A percentile compares a stretch with the other conserved stretches of the same genome.
These are phyloP conservation scores for Hirtodrosophila cameraria DNA, from an alignment of 2,888 invertebrate genomes.

Conservation along the genomic window DNA sequence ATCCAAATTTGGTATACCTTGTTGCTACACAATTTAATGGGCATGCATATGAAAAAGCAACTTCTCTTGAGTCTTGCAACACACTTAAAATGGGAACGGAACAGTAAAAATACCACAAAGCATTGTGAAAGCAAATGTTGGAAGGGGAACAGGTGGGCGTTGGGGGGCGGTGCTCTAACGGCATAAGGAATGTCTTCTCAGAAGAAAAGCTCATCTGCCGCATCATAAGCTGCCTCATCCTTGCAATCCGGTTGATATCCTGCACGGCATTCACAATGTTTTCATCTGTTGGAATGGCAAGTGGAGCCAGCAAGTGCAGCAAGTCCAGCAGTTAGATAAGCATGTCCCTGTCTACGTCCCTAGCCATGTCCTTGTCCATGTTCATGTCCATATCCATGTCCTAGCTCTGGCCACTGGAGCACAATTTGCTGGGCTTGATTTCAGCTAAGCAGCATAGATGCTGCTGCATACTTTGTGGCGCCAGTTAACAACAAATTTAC, in stretches of 20 bases:
- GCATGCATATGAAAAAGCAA: constrained; percentile 21
- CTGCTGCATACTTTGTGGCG: constrained; percentile 28
- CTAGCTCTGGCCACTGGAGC: not conserved
- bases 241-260: not conserved
- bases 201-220: constrained; percentile 8
- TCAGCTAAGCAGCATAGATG: constrained; percentile 19
- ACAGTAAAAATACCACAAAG: constrained; percentile 40
- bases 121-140: constrained; percentile 4
- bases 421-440: constrained; percentile 11
- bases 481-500: constrained; percentile 45
- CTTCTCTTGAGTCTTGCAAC: constrained; percentile 41
- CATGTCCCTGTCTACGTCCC: constrained; percentile 4
- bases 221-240: not conserved
- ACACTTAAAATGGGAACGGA: constrained; percentile 33
- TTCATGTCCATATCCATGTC: not conserved
- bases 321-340: constrained; percentile 30
- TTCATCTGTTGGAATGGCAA: constrained; percentile 22
- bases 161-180: not conserved
- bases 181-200: constrained; percentile 1
- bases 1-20: too few species aligned
- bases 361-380: not conserved
- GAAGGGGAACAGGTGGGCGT: constrained; percentile 31
- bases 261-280: constrained; percentile 23
- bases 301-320: constrained; percentile 24
- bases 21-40: not conserved